Conservation (phyloP, 2,113 vertebrate species). For the Calidris pygmaea region DNA sequence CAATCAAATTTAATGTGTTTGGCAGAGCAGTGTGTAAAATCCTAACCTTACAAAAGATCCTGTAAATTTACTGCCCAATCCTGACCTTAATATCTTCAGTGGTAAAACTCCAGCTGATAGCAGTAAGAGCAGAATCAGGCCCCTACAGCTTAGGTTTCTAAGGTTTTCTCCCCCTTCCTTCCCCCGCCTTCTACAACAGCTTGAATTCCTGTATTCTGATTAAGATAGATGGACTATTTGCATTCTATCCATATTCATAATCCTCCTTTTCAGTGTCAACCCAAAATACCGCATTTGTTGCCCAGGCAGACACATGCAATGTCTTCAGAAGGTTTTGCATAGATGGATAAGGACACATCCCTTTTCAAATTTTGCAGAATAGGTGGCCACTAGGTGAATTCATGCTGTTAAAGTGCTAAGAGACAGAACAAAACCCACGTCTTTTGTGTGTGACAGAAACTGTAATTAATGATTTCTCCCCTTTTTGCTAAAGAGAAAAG, state of each 20-base stretch:
- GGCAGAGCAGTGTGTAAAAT: not conserved
- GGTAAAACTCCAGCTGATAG: not conserved
- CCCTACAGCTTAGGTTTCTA: conserved; percentile 50
- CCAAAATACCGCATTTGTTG: conserved; percentile 80
- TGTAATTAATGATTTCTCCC: conserved; percentile 94
- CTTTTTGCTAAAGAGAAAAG: conserved; percentile 85
- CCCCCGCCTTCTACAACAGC: conserved; percentile 64
- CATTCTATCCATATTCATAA: conserved; percentile 85
- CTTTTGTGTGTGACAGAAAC: conserved; percentile 89
- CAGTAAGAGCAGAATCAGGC: not conserved
- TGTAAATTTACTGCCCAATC: not conserved
- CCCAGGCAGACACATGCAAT: conserved; percentile 82
- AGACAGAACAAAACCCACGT: conserved; percentile 80
- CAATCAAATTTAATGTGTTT: not conserved
- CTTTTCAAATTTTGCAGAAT: conserved; percentile 86
- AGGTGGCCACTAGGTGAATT: conserved; percentile 88
- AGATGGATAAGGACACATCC: conserved; percentile 74
- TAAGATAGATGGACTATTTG: conserved; percentile 83
- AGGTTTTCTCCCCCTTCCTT: conserved; percentile 32
- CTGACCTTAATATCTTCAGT: not conserved
- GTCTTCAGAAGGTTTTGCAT: conserved; percentile 78
- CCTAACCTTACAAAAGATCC: not conserved
- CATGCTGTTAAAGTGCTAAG: conserved; percentile 80
- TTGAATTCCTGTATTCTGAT: conserved; percentile 81
- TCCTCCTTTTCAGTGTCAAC: conserved; percentile 74